These are phyloP conservation scores for Parauchenoglanis punctatus DNA, from an alignment of 2,797 vertebrate species.

Conservation along the genomic window DNA sequence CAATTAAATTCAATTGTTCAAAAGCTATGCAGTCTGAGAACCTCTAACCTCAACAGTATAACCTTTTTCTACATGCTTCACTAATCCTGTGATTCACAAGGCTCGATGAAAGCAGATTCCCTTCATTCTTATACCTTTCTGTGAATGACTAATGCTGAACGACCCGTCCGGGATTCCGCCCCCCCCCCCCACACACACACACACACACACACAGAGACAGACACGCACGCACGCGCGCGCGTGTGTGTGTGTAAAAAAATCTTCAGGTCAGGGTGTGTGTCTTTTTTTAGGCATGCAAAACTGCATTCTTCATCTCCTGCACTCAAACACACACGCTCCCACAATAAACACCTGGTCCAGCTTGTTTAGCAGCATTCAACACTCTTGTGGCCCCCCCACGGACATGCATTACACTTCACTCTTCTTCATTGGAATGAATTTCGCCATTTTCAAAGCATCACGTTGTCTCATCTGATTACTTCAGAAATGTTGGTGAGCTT, in stretches of 20 bases:
- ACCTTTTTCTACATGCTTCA: slow-evolving; percentile 1
- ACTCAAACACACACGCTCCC: slow-evolving; percentile 19
- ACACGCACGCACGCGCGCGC: too few relatives aligned
- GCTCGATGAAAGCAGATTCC: neutral
- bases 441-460: neutral
- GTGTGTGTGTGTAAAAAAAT: neutral
- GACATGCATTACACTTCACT: neutral
- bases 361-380: slow-evolving; percentile 44
- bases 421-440: neutral
- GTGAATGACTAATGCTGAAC: neutral
- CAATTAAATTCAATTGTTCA: neutral
- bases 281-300: neutral
- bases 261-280: slow-evolving; percentile 12
- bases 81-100: too few relatives aligned
- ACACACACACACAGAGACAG: too few relatives aligned
- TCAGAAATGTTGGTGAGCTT: neutral
- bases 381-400: neutral
- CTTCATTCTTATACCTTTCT: neutral
- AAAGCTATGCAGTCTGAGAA: neutral
- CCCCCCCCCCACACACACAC: neutral
- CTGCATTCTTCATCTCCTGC: slow-evolving; percentile 13
- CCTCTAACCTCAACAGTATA: neutral
- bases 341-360: neutral
- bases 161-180: neutral
- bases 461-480: neutral